A percentile compares a stretch with the other conserved stretches of the same genome.
These are phyloP conservation scores for Pelochelys cantorii DNA, from an alignment of 2,797 vertebrate genomes.

Conservation along the genomic window DNA sequence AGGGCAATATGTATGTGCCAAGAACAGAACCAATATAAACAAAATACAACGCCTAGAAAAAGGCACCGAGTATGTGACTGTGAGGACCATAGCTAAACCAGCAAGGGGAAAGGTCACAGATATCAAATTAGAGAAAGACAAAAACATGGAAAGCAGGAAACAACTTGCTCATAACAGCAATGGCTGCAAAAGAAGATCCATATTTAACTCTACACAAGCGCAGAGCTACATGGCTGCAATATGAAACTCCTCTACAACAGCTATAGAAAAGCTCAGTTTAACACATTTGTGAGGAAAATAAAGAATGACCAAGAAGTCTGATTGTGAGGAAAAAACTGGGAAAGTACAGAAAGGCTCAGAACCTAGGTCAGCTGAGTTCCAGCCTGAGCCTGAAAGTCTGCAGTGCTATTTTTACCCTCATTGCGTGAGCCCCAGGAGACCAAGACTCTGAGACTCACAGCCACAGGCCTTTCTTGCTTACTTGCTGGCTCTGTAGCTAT, in stretches of 20 bases:
- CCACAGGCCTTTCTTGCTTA: not conserved
- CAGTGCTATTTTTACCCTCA: not conserved
- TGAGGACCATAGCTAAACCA: not conserved
- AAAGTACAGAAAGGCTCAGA: not conserved
- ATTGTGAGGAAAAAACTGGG: not conserved
- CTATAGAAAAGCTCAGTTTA: not conserved
- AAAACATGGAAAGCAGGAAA: slow-evolving; percentile 54
- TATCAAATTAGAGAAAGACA: slow-evolving; percentile 57
- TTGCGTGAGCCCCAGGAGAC: not conserved
- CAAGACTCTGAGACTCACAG: not conserved
- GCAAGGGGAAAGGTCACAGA: slow-evolving; percentile 59
- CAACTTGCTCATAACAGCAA: slow-evolving; percentile 55
- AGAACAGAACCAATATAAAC: not conserved
- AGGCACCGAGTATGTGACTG: not conserved
- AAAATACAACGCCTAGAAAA: not conserved
- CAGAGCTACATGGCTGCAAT: not conserved
- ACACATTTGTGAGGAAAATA: not conserved
- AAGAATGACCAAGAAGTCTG: not conserved
- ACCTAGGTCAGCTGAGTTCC: not conserved
- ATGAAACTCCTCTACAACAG: not conserved
- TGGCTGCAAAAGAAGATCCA: slow-evolving; percentile 14
- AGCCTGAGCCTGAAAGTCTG: not conserved
- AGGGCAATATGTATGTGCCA: not conserved
- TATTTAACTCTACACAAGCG: not conserved
- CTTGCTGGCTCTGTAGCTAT: not conserved